Base-by-base conservation (phyloP, 2,888 invertebrate genomes). In the Tyria jacobaeae region DNA sequence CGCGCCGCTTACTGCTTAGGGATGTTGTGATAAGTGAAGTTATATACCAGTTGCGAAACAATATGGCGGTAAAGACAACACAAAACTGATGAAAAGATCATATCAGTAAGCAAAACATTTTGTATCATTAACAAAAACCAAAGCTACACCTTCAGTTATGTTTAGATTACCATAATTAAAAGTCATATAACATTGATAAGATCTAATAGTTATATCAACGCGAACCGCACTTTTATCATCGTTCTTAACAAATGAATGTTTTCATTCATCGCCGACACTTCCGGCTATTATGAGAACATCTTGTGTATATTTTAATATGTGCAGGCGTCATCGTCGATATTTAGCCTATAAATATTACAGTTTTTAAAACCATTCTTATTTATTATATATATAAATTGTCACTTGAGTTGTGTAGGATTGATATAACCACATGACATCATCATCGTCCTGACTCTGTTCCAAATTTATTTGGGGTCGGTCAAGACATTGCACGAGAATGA, bases 261-360 rank as follows among this genome's bases (percentile, higher is more conserved):
- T 53, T 53, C 25, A 52, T 53, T 53, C 35, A 24, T 14, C 12
- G 37, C 21, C 27, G 25, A 52, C 25, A 59, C 48, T 48, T 54
- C 60, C 60, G 35, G 47, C 35, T 35, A 54, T 60, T 48, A 54
- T 37, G 47, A 57, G 35, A 39, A 25, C 17, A 49, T 57, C 50
- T 25, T 71, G 64, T 73, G 62, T 76, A 63, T 62, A 54, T 57
- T 24, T 47, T 64, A 67, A 70, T 76, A 62, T n/a, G 62, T 15
- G 35, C n/a, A 51, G 50, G 65, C 75, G 75, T 71, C n/a, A n/a
- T n/a, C n/a, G 74, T 35, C 34, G 35, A 76, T 63, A 49, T 71
- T 41, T 17, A 52, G 27, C 65, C 53, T 64, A 41, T 52, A 31
- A 4, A 31, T 31, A 50, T 25, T 53, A 41, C 34, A n/a, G 21